Base-by-base conservation (phyloP, 2,797 vertebrate genomes). In the Valencia hispanica region DNA sequence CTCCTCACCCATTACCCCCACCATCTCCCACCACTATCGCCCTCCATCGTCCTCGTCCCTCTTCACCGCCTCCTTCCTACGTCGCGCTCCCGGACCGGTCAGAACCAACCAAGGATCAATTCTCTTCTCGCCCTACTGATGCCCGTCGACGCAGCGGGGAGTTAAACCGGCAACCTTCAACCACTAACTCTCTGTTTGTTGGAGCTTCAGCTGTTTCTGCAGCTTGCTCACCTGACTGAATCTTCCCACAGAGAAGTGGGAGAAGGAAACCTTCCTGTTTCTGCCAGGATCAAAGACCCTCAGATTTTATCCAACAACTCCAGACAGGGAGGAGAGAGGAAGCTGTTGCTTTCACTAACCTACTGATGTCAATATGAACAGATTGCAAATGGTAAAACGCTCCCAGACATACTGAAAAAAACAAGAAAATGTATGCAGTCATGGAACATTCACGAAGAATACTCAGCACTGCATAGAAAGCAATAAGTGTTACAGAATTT, bases 91-190 rank as follows among this genome's bases (percentile, higher is more conserved):
- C 0, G 97, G 97, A 72, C 97, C 97, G 80, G 96, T 99, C 73
- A 95, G 97, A 36, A 92, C 96, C 0, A 95, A 96, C 0, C 95
- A 96, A 0, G 94, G 96, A 70, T 97, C 98, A 5, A 97, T 99
- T 74, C 96, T 99, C 72, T 99, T 98, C 79, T 87, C 97, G 1
- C 98, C 97, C 0, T 98, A 99, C 92, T 99, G 86, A 96, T 32
- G 68, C 43, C 39, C 45, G 22, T 0, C 74, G 39, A 1, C 8
- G 15, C 1, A 6, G n/a, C 5, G 25, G 50, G 70, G 70, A 71
- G 11, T 75, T 18, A 1, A 81, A 75, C 68, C 3, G 1, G 41
- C 0, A 11, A 81, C 73, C n/a, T 75, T 61, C 77, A 61, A 79
- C 63, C 18, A 48, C 53, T 66, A 73, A 32, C 74, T 39, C 57